phyloP scores from a whole-genome alignment of 1,140 invertebrate species.

The Aphaenogaster floridana region DNA sequence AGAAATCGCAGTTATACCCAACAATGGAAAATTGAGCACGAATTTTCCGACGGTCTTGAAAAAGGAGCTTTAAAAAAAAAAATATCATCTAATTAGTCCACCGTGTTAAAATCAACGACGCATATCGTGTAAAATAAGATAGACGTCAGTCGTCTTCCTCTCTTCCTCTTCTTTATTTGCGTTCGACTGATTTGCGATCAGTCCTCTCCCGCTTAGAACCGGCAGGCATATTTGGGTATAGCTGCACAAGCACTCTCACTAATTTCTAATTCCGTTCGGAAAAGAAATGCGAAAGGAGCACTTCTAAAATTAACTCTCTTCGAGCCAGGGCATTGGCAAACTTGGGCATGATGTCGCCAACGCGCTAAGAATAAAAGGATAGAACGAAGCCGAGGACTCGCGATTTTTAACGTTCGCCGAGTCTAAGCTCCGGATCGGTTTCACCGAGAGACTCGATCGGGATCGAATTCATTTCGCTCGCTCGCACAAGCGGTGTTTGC shows the following conservation, averaged over 20 bases:
- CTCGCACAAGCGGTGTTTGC: conserved; percentile 36
- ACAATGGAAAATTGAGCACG: conserved; percentile 62
- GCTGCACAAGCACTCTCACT: conserved; percentile 81
- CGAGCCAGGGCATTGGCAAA: conserved; percentile 95
- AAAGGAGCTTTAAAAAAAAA: conserved; percentile 14
- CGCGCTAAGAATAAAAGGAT: conserved; percentile 79
- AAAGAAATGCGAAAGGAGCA: conserved; percentile 85
- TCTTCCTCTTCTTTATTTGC: conserved; percentile 41
- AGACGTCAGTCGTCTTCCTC: conserved; percentile 21
- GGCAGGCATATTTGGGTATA: conserved; percentile 84
- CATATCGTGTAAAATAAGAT: conserved; percentile 6
- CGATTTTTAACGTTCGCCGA: conserved; percentile 42
- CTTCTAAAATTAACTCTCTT: conserved; percentile 84
- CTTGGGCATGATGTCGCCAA: conserved; percentile 88
- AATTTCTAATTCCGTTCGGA: conserved; percentile 81
- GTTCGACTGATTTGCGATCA: conserved; percentile 37
- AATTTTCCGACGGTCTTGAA: conserved; percentile 29
- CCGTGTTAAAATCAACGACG: conserved; percentile 17
- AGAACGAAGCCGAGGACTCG: conserved; percentile 24
- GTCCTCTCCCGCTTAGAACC: conserved; percentile 13
- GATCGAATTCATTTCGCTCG: conserved; percentile 21
- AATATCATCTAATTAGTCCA: neutral
- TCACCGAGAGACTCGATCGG: neutral
- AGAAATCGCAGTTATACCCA: conserved; percentile 84
- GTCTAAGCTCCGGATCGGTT: conserved; percentile 4